Conservation (phyloP, 1,140 invertebrate species). For the Bombus pyrosoma region DNA sequence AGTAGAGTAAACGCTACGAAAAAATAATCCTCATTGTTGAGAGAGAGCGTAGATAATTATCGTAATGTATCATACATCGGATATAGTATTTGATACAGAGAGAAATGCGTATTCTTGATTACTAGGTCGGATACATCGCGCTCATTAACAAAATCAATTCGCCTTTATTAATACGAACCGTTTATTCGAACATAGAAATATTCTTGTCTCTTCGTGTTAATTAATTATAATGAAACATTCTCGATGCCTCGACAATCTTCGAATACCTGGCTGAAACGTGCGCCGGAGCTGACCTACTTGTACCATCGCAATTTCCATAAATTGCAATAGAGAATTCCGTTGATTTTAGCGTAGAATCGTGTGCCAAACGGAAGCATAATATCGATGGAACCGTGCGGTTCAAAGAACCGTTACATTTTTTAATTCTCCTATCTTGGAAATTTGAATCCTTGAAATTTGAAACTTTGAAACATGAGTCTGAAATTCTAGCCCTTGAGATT, state of each 20-base stretch:
- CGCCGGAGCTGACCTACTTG: neutral
- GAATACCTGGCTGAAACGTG: neutral
- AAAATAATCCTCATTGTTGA: neutral
- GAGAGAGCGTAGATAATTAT: neutral
- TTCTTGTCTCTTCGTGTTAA: neutral
- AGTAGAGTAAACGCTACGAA: neutral
- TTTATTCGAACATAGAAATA: neutral
- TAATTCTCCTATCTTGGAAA: no score
- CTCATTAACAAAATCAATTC: neutral
- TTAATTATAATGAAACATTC: constrained; percentile 16
- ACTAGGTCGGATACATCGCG: neutral
- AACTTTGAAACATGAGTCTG: no score
- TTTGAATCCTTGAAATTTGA: neutral
- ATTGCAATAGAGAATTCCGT: neutral
- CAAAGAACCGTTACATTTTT: no score
- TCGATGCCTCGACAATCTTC: neutral
- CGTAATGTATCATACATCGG: neutral
- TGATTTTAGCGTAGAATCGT: neutral
- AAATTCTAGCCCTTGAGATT: no score
- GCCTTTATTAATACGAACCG: neutral
- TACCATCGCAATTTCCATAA: neutral
- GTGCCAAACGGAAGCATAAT: neutral
- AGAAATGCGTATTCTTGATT: neutral
- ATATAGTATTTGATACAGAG: neutral
- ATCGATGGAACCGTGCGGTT: no score